These are phyloP conservation scores for Spongilla lacustris DNA, from an alignment of 37 sponge, comb jelly and placozoan species.

Conservation along the genomic window DNA sequence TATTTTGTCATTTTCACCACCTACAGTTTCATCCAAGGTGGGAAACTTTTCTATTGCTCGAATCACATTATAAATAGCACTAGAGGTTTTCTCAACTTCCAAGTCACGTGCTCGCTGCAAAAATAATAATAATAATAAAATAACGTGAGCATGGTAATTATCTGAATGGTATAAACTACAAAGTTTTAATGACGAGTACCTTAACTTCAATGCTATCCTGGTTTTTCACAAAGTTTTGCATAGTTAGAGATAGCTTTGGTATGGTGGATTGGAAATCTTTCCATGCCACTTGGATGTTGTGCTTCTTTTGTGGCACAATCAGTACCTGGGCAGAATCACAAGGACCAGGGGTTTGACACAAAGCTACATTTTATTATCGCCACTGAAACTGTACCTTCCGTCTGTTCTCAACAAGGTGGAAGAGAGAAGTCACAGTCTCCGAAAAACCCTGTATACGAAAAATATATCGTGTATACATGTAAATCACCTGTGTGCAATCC, in stretches of 20 bases:
- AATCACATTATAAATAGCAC: constrained; percentile 34
- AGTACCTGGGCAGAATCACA: constrained; percentile 50
- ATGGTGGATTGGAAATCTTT: constrained; percentile 55
- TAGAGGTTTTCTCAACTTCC: constrained; percentile 7
- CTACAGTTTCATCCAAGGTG: constrained; percentile 14
- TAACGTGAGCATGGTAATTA: neutral
- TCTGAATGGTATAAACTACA: neutral
- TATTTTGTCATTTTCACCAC: neutral
- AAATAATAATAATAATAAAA: neutral
- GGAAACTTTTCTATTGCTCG: constrained; percentile 26
- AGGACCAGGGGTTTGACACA: too few species aligned
- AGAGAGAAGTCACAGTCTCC: constrained; percentile 65
- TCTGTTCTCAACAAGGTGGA: constrained; percentile 66
- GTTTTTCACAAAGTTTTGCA: constrained; percentile 75
- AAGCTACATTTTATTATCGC: too few species aligned
- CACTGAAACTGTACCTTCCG: constrained; percentile 31
- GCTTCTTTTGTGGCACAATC: constrained; percentile 44
- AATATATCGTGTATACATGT: neutral
- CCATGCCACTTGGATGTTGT: constrained; percentile 39
- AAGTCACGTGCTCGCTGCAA: constrained; percentile 27
- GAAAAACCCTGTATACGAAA: constrained; percentile 68
- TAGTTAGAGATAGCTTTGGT: constrained; percentile 56
- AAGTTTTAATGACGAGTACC: neutral
- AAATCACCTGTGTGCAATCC: neutral
- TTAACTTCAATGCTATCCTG: constrained; percentile 24